phyloP scores from a whole-genome alignment of 1,140 invertebrate genomes.

The Dinoponera quadriceps region DNA sequence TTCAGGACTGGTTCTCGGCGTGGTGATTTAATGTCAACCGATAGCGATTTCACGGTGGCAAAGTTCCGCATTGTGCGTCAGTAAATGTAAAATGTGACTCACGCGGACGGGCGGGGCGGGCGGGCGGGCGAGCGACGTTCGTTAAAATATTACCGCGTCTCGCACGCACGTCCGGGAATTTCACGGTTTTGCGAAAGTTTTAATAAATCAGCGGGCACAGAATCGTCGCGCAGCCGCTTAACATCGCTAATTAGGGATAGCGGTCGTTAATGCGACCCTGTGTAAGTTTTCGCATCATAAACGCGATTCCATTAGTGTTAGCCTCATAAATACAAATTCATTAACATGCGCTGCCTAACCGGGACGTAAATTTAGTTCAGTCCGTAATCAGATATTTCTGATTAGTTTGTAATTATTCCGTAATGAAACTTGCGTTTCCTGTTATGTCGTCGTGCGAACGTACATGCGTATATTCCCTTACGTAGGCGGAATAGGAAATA shows the following conservation, averaged over 20 bases:
- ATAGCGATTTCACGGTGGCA: not conserved
- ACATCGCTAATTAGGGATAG: conserved; percentile 44
- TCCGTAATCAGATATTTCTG: conserved; percentile 54
- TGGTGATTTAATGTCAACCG: not conserved
- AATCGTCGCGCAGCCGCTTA: not conserved
- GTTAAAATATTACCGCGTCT: conserved; percentile 45
- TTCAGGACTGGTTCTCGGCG: not conserved
- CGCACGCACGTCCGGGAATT: not conserved
- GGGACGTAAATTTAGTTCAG: conserved; percentile 38
- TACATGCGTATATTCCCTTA: not conserved
- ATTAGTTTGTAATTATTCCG: conserved; percentile 60
- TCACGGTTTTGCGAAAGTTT: conserved; percentile 22
- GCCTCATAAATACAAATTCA: conserved; percentile 49
- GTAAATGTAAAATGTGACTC: not conserved
- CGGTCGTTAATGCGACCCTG: not conserved
- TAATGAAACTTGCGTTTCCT: conserved; percentile 49
- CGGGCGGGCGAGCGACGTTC: not conserved
- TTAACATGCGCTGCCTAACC: conserved; percentile 44
- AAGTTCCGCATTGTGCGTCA: not conserved
- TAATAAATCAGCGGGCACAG: conserved; percentile 42
- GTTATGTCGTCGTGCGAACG: not conserved
- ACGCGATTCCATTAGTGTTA: conserved; percentile 38
- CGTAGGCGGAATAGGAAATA: conserved; percentile 16
- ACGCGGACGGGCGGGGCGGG: not conserved
- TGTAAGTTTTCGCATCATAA: conserved; percentile 28